Base-by-base conservation (phyloP, 2,797 vertebrate species). In the Hybognathus amarus region DNA sequence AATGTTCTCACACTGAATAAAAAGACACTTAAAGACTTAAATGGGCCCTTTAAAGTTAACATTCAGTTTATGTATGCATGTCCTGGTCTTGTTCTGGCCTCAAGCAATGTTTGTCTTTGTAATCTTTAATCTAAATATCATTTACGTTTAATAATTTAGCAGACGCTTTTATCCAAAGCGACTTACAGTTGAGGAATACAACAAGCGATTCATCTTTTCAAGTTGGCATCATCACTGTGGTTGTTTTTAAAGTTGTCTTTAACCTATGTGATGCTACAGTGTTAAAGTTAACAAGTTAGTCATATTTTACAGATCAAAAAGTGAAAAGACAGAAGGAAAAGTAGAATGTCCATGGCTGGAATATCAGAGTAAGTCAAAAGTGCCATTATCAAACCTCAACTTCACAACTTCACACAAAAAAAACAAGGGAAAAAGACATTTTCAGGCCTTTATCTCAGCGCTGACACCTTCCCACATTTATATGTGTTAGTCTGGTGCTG, bases 381-480 rank as follows among this genome's bases (percentile, higher is more conserved):
- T 40, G 30, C n/a, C 22, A 9, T 36, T 18, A 40, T 30, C 4
- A 79, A 22, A 68, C 59, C 22, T 66, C 8, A 66, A 27, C 38
- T 64, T 77, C 75, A 74, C 69, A 74, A 61, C 12, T 33, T 18
- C 5, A 27, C 5, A 52, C n/a, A 20, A 36, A 73, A 56, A 24
- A 18, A 69, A 4, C 30, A 59, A 52, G 7, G n/a, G 30, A 24
- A 63, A 78, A 80, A 80, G 47, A 69, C 36, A 9, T 40, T 66
- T 52, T 36, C 12, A 36, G 68, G 40, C 38, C 7, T 8, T 38
- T 64, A 27, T 63, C n/a, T 61, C 22, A 74, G 40, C 5, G 6
- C 15, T 74, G 59, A 82, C 80, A 66, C 70, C 56, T 24, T 75
- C 80, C 70, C 73, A 83, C 73, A 68, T 68, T 5, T 47, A 47